phyloP scores from a whole-genome alignment of 1,140 invertebrate genomes.

The Hylyphantes graminicola region DNA sequence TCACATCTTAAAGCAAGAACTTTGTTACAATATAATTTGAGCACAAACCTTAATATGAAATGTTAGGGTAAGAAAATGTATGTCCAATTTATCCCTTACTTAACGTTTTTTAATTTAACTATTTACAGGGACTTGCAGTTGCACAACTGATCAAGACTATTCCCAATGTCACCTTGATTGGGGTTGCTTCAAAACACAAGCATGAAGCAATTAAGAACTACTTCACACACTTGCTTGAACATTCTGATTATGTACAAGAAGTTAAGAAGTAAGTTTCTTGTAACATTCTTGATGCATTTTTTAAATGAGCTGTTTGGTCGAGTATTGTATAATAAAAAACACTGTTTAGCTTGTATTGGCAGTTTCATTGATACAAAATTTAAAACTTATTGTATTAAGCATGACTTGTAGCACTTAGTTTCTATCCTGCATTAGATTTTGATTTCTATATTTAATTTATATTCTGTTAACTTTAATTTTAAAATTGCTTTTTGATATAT shows the following conservation, averaged over 20 bases:
- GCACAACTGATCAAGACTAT: slow-evolving; percentile 84
- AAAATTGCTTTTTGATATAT: too few species aligned
- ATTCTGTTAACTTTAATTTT: too few species aligned
- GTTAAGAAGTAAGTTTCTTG: slow-evolving; percentile 79
- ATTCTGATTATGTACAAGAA: slow-evolving; percentile 83
- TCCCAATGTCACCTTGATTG: slow-evolving; percentile 84
- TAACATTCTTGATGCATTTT: not conserved
- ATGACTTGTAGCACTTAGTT: too few species aligned
- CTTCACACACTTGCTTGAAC: slow-evolving; percentile 81
- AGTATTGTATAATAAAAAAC: not conserved
- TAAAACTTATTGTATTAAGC: too few species aligned
- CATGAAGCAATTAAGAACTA: slow-evolving; percentile 82
- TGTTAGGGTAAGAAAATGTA: too few species aligned
- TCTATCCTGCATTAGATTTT: not conserved
- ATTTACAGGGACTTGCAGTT: slow-evolving; percentile 82
- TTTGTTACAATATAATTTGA: too few species aligned
- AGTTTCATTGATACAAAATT: too few species aligned
- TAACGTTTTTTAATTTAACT: not conserved
- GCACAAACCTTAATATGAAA: too few species aligned
- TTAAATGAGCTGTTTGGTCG: not conserved
- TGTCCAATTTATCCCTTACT: too few species aligned
- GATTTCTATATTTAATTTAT: not conserved
- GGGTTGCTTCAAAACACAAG: slow-evolving; percentile 85
- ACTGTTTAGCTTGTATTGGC: too few species aligned
- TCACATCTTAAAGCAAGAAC: too few species aligned